Percentiles rank a stretch among this genome's conserved stretches.
Evolutionary conservation across 2,113 vertebrate species (phyloP).

Genomic region (Halichoeres trimaculatus): DNA sequence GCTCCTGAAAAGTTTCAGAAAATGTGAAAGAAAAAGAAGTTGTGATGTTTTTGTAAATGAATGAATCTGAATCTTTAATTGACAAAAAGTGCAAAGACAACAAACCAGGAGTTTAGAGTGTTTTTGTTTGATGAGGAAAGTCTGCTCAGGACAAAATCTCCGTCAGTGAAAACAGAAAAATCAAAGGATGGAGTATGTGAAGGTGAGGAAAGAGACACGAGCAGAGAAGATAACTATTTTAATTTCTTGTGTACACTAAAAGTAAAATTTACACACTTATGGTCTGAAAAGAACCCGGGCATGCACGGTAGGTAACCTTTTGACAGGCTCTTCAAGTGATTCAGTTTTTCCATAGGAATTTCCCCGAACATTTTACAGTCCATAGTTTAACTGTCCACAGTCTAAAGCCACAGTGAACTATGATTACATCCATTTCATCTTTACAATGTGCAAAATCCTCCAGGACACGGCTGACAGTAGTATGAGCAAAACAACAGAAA

Average conservation of each 20-base stretch:
- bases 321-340: constrained; percentile 90
- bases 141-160: too few species aligned
- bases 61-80: too few species aligned
- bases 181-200: too few species aligned
- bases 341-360: constrained; percentile 95
- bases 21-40: too few species aligned
- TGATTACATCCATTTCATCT: constrained; percentile 91
- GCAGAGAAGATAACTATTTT: constrained; percentile 88
- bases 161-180: too few species aligned
- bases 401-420: constrained; percentile 98
- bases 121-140: too few species aligned
- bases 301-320: constrained; percentile 91
- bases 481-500: constrained; percentile 75
- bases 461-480: constrained; percentile 86
- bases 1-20: too few species aligned
- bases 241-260: constrained; percentile 98
- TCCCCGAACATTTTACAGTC: constrained; percentile 92
- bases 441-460: constrained; percentile 99
- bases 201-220: constrained; percentile 5
- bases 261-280: constrained; percentile 95
- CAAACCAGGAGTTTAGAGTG: too few species aligned
- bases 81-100: too few species aligned
- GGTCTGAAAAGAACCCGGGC: constrained; percentile 92
- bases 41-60: too few species aligned
- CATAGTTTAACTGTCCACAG: constrained; percentile 95